Evolutionary conservation across 2,888 invertebrate genomes (phyloP).

Genomic region (Trisateles emortualis): DNA sequence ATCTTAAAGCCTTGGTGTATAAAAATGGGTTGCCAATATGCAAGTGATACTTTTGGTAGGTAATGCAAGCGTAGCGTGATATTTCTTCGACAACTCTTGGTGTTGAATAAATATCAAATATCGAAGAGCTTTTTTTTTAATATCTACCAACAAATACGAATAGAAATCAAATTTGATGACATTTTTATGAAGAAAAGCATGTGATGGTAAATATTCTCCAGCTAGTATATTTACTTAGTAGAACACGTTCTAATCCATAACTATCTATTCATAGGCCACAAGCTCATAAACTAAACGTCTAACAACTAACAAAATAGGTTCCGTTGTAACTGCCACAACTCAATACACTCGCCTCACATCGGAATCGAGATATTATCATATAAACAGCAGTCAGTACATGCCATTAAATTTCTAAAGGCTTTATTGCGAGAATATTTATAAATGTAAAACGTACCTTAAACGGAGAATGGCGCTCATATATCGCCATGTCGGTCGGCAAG

Average conservation of each 20-base stretch:
- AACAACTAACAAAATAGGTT: constrained; percentile 11
- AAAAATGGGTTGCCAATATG: too few species aligned
- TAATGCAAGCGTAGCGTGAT: too few species aligned
- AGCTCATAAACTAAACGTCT: constrained; percentile 6
- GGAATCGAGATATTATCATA: constrained; percentile 71
- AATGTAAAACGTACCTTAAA: constrained; percentile 77
- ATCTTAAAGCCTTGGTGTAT: too few species aligned
- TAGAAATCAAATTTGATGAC: too few species aligned
- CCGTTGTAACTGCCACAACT: constrained; percentile 9
- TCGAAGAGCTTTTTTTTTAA: too few species aligned
- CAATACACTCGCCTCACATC: constrained; percentile 53
- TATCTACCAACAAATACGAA: too few species aligned
- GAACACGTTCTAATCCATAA: background rate
- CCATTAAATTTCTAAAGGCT: constrained; percentile 76
- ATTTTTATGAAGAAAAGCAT: too few species aligned
- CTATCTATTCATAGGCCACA: constrained; percentile 1
- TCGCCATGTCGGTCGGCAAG: constrained; percentile 31
- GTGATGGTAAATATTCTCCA: background rate
- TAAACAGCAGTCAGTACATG: constrained; percentile 68
- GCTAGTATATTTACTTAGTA: background rate
- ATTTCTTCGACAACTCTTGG: too few species aligned
- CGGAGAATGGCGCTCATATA: constrained; percentile 68
- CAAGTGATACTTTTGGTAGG: too few species aligned
- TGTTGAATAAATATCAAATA: too few species aligned
- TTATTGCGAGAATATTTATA: constrained; percentile 76